A percentile compares a stretch with the other conserved stretches of the same genome.
Evolutionary conservation across 1,140 invertebrate genomes (phyloP).

Genomic region (Diuraphis noxia): DNA sequence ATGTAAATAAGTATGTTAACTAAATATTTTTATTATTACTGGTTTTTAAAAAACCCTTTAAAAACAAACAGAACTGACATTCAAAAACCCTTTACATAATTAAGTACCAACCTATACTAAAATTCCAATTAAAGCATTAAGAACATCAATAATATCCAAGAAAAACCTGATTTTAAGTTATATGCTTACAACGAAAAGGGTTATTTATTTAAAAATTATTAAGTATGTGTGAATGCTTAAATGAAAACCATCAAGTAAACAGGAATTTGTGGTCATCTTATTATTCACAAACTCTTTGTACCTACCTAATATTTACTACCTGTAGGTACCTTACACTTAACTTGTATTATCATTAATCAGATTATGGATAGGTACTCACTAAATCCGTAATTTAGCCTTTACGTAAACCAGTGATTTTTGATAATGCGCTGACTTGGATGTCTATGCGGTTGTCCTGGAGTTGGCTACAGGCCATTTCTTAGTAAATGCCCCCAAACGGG

Average conservation of each 20-base stretch:
- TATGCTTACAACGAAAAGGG: not conserved
- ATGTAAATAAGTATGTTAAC: not conserved
- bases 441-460: not conserved
- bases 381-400: conserved; percentile 49
- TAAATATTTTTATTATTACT: not conserved
- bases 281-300: not conserved
- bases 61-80: not conserved
- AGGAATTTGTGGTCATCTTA: not conserved
- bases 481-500: not conserved
- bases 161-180: not conserved
- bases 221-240: not conserved
- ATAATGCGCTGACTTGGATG: not conserved
- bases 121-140: not conserved
- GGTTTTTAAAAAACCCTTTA: not conserved
- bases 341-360: not conserved
- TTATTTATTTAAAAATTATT: not conserved
- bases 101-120: not conserved
- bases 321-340: not conserved
- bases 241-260: not conserved
- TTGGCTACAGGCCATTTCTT: conserved; percentile 3
- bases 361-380: not conserved
- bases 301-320: not conserved
- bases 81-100: not conserved
- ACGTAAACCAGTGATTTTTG: not conserved
- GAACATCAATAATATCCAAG: not conserved